Conservation (phyloP, 1,140 invertebrate genomes). For the Phocides pigmalion region DNA sequence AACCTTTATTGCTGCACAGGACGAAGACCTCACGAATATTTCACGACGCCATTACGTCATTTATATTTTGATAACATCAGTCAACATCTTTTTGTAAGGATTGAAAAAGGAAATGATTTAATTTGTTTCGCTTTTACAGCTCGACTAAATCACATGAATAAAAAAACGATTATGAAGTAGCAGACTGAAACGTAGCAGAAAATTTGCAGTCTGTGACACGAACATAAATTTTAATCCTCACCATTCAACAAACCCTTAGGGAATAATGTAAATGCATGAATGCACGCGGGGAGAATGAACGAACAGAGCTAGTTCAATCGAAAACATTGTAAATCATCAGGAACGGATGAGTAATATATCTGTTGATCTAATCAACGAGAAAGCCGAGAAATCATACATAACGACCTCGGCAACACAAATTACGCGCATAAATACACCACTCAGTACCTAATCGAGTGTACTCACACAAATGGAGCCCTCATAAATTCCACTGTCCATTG, state of each 20-base stretch:
- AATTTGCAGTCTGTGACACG: too few relatives aligned
- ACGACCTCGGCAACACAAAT: slow-evolving; percentile 12
- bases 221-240: too few relatives aligned
- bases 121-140: too few relatives aligned
- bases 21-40: slow-evolving; percentile 5
- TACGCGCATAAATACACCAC: slow-evolving; percentile 2
- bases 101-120: too few relatives aligned
- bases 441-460: slow-evolving; percentile 9
- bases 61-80: too few relatives aligned
- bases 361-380: slow-evolving; percentile 3
- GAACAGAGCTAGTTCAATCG: background rate
- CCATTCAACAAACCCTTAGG: too few relatives aligned
- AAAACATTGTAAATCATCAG: background rate
- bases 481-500: slow-evolving; percentile 27
- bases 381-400: slow-evolving; percentile 7
- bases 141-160: too few relatives aligned
- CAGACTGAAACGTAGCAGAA: too few relatives aligned
- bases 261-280: too few relatives aligned
- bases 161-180: too few relatives aligned
- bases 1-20: slow-evolving; percentile 8
- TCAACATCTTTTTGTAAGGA: too few relatives aligned
- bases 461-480: slow-evolving; percentile 22
- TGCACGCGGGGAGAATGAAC: too few relatives aligned
- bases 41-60: background rate
- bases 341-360: background rate